phyloP scores from a whole-genome alignment of 2,888 invertebrate species.

The Drosophila sordidula region DNA sequence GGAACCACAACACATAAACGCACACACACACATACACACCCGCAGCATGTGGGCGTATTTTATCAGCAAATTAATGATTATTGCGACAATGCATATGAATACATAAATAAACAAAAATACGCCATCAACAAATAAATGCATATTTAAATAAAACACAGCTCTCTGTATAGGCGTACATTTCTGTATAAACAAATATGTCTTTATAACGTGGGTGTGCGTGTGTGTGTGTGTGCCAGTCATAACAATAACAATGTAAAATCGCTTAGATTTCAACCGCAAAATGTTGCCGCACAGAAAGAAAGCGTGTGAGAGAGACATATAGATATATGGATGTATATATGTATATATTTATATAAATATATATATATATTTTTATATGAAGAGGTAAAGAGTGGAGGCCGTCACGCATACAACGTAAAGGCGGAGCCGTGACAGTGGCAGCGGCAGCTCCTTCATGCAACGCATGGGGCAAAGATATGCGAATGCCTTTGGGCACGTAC shows the following conservation, averaged over 20 bases:
- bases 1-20: neutral
- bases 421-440: conserved; percentile 52
- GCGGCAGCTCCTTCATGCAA: conserved; percentile 39
- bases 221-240: conserved; percentile 53
- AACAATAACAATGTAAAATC: conserved; percentile 82
- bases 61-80: conserved; percentile 78
- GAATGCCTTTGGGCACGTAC: conserved; percentile 79
- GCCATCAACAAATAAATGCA: conserved; percentile 78
- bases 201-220: conserved; percentile 4
- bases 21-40: neutral
- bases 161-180: neutral
- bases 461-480: conserved; percentile 65
- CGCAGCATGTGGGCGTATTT: conserved; percentile 53
- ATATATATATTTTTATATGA: neutral
- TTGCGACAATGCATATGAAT: conserved; percentile 78
- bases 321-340: conserved; percentile 1
- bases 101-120: conserved; percentile 75
- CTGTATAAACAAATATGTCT: conserved; percentile 2
- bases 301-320: conserved; percentile 1
- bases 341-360: neutral
- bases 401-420: conserved; percentile 65
- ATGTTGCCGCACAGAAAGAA: conserved; percentile 35
- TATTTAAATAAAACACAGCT: conserved; percentile 52
- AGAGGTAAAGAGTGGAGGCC: conserved; percentile 14
- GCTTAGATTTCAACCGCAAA: conserved; percentile 79